A percentile compares a stretch with the other conserved stretches of the same genome.
These are phyloP conservation scores for Shinisaurus crocodilurus DNA, from an alignment of 2,113 vertebrate genomes.

Conservation along the genomic window DNA sequence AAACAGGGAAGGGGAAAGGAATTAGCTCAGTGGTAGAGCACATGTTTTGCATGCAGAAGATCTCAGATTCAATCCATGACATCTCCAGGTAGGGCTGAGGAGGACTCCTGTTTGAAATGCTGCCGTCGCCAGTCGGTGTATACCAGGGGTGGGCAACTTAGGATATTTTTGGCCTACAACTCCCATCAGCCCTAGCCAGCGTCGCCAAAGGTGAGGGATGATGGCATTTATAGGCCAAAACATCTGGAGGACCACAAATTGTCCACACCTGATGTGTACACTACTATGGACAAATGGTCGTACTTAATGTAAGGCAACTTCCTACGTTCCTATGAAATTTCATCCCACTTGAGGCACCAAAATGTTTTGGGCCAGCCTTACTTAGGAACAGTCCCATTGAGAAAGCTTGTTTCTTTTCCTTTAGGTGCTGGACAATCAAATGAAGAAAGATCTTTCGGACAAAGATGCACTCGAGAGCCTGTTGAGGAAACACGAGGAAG, in stretches of 20 bases:
- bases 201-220: too few relatives aligned
- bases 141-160: not conserved
- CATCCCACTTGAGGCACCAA: too few relatives aligned
- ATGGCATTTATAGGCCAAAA: too few relatives aligned
- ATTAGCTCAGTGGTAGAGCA: not conserved
- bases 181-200: too few relatives aligned
- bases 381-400: slow-evolving; percentile 29
- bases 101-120: not conserved
- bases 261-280: too few relatives aligned
- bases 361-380: not conserved
- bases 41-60: not conserved
- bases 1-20: not conserved
- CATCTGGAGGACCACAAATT: too few relatives aligned
- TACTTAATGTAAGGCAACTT: not conserved
- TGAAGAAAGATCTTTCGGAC: slow-evolving; percentile 96
- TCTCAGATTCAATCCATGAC: not conserved
- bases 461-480: slow-evolving; percentile 94
- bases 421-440: slow-evolving; percentile 94
- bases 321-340: not conserved
- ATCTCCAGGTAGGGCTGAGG: not conserved
- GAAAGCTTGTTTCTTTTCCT: slow-evolving; percentile 58
- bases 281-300: too few relatives aligned
- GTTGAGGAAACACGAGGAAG: slow-evolving; percentile 92
- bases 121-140: not conserved
- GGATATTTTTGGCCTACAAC: not conserved